Conservation (phyloP, 2,797 vertebrate species). For the Scolopax rusticola region DNA sequence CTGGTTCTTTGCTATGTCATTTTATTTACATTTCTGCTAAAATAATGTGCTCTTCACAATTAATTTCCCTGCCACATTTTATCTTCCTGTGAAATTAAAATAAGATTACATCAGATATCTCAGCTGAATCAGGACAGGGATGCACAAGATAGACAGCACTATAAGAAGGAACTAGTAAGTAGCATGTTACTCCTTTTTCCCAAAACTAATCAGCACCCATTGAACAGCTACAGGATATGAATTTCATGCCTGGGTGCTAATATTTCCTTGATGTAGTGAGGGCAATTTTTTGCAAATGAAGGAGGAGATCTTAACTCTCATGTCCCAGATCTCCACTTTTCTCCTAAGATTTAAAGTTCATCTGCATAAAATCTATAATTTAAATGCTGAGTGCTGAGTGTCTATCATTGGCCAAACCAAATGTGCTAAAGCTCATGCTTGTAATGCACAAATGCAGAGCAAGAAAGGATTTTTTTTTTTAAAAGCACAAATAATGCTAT, state of each 20-base stretch:
- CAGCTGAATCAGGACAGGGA: neutral
- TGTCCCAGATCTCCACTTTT: neutral
- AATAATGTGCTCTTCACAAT: neutral
- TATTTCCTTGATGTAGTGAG: neutral
- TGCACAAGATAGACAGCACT: neutral
- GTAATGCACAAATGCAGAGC: neutral
- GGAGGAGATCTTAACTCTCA: neutral
- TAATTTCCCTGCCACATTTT: neutral
- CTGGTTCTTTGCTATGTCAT: neutral
- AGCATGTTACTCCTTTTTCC: neutral
- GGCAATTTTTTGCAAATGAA: neutral
- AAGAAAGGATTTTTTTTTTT: neutral
- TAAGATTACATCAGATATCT: too few relatives aligned
- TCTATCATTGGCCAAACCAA: neutral
- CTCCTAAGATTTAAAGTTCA: neutral
- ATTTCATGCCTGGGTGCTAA: neutral
- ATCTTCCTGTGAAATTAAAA: neutral
- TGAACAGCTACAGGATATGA: neutral
- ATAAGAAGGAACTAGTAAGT: neutral
- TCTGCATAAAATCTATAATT: neutral
- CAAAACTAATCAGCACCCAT: neutral
- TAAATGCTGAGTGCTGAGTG: neutral
- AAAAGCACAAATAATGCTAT: neutral
- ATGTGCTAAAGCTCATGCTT: neutral
- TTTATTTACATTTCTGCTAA: neutral